A percentile compares a stretch with the other conserved stretches of the same genome.
Conservation (phyloP, 1,140 invertebrate species). For the Drosophila miranda region DNA sequence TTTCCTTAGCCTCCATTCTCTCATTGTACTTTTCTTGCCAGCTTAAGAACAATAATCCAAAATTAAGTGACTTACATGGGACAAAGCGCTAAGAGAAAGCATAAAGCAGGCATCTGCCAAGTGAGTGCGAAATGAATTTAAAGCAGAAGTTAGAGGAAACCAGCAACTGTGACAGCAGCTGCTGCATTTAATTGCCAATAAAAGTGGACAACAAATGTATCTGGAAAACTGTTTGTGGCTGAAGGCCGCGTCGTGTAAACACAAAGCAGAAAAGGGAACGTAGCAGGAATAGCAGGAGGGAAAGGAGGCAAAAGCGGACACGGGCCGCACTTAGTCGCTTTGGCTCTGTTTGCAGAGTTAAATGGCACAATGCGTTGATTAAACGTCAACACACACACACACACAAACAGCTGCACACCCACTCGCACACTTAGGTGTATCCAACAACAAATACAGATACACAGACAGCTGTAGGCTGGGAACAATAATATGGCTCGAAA, state of each 20-base stretch:
- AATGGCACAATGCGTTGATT: constrained; percentile 75
- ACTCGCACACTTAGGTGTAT: constrained; percentile 18
- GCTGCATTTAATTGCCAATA: constrained; percentile 75
- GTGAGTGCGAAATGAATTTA: constrained; percentile 47
- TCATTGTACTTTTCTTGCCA: no score
- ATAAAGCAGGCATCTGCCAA: constrained; percentile 35
- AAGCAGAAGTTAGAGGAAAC: constrained; percentile 3
- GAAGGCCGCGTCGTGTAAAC: neutral
- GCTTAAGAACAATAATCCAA: constrained; percentile 5
- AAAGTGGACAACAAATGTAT: constrained; percentile 67
- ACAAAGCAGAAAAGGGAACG: constrained; percentile 11
- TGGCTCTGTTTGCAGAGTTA: constrained; percentile 66
- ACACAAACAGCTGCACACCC: constrained; percentile 5
- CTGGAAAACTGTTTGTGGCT: constrained; percentile 9
- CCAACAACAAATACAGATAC: constrained; percentile 20
- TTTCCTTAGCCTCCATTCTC: no score
- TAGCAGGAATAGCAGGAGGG: neutral
- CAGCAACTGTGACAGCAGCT: constrained; percentile 40
- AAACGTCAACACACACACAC: constrained; percentile 61
- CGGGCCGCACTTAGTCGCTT: constrained; percentile 47
- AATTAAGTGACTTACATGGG: constrained; percentile 21
- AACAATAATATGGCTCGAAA: constrained; percentile 65
- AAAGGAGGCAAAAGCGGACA: constrained; percentile 8
- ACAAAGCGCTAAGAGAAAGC: constrained; percentile 24
- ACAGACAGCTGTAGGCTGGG: constrained; percentile 31